Evolutionary conservation across 2,888 invertebrate genomes (phyloP), one percentile per base, ranked within the genome.

Genomic region (Protula sp.): DNA sequence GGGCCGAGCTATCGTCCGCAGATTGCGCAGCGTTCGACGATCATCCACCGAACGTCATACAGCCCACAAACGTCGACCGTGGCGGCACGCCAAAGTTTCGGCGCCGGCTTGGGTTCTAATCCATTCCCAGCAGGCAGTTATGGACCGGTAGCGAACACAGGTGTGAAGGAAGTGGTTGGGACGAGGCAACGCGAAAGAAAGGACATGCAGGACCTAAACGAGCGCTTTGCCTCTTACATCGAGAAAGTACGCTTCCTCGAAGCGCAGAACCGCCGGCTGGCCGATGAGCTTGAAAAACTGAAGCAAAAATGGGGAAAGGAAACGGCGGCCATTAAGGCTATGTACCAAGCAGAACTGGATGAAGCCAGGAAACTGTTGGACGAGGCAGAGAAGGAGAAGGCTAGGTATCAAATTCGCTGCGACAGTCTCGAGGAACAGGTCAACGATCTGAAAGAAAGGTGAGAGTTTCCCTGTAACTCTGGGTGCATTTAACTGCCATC

Each of bases 141-240:
- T 66, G 61, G 48, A 66, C 69, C 28, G 77, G 75, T 31, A 82
- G 82, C 14, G 78, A 72, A 55, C n/a, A n/a, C n/a, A n/a, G n/a
- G n/a, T n/a, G n/a, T n/a, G n/a, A n/a, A n/a, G n/a, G 75, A 75
- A 47, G 79, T 83, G 24, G 82, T 82, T 64, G 72, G 77, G 56
- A 70, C 71, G 57, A 72, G 84, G 48, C 83, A 82, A 64, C 76
- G 74, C 60, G 84, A 84, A 72, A 84, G 83, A 79, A 82, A 82
- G 68, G 83, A 84, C 68, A 78, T 84, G 78, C 80, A 79, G 70
- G 83, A 83, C 66, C 70, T 84, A 64, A 84, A 84, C 72, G 84
- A 84, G 69, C 73, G 83, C 51, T 81, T 84, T 59, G 84, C 83
- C 62, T 78, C 73, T 72, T 84, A 83, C 74, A 84, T 83, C 63